phyloP scores from a whole-genome alignment of 2,113 vertebrate species.

The Oostethus manadensis region DNA sequence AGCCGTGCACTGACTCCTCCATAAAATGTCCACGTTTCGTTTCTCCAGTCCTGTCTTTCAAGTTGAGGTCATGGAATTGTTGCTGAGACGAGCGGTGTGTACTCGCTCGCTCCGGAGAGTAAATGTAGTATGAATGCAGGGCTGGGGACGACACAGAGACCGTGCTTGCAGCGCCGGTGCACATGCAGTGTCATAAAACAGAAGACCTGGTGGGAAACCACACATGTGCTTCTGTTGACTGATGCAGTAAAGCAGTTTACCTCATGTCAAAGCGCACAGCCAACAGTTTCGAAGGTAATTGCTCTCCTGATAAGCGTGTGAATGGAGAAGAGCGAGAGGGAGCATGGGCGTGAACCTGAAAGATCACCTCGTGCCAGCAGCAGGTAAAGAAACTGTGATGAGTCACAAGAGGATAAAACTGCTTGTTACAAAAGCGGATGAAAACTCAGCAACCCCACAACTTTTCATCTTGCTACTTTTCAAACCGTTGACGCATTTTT shows the following conservation, averaged over 20 bases:
- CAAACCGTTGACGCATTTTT: neutral
- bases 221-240: slow-evolving; percentile 5
- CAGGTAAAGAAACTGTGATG: slow-evolving; percentile 50
- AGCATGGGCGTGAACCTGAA: neutral
- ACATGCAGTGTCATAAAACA: slow-evolving; percentile 2
- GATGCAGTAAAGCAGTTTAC: slow-evolving; percentile 14
- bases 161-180: neutral
- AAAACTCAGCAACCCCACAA: slow-evolving; percentile 51
- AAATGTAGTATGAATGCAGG: too few relatives aligned
- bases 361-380: neutral
- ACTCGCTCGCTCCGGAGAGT: too few relatives aligned
- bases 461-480: slow-evolving; percentile 20
- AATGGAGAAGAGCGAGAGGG: neutral
- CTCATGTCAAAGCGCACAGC: slow-evolving; percentile 13
- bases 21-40: too few relatives aligned
- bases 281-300: neutral
- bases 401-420: slow-evolving; percentile 62
- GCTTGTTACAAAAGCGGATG: slow-evolving; percentile 53
- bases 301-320: neutral
- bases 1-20: too few relatives aligned
- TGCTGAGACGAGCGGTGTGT: too few relatives aligned
- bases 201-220: neutral
- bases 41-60: too few relatives aligned
- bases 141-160: too few relatives aligned
- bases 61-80: too few relatives aligned